Conservation (phyloP, 2,113 vertebrate species). For the Crypturellus undulatus region DNA sequence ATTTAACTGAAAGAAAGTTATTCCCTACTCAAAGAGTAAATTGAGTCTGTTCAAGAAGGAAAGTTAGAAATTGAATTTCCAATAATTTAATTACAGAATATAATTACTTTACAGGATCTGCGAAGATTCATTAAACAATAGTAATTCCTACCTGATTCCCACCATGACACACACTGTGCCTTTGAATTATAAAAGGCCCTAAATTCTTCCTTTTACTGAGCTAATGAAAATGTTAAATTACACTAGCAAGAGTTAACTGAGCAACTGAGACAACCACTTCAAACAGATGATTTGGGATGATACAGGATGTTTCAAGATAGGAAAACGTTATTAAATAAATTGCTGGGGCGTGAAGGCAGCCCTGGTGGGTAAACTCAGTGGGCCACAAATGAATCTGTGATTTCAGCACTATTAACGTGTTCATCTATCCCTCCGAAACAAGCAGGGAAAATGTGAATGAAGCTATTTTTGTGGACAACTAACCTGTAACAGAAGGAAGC, state of each 20-base stretch:
- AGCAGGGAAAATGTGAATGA: conserved; percentile 13
- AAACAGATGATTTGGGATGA: conserved; percentile 64
- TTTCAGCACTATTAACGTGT: conserved; percentile 34
- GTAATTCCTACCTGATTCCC: conserved; percentile 77
- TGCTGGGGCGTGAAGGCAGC: conserved; percentile 46
- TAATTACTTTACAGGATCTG: conserved; percentile 75
- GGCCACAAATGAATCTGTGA: conserved; percentile 12
- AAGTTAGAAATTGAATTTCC: conserved; percentile 79
- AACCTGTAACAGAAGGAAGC: conserved; percentile 20
- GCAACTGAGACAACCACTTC: conserved; percentile 61
- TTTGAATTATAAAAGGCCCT: conserved; percentile 73
- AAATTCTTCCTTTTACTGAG: conserved; percentile 67
- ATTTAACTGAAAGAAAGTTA: conserved; percentile 61
- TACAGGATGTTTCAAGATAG: conserved; percentile 62
- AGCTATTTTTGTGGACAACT: conserved; percentile 27
- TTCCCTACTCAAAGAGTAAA: conserved; percentile 65
- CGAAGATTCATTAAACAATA: conserved; percentile 80
- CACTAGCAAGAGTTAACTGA: conserved; percentile 50
- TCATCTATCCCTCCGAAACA: conserved; percentile 10
- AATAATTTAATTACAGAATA: conserved; percentile 79
- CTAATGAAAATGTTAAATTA: conserved; percentile 75
- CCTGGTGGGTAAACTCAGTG: conserved; percentile 16
- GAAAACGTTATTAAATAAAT: conserved; percentile 70
- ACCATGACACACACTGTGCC: conserved; percentile 55
- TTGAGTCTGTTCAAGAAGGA: conserved; percentile 73